Evolutionary conservation across 2,797 vertebrate genomes (phyloP).

Genomic region (Sciurus carolinensis): DNA sequence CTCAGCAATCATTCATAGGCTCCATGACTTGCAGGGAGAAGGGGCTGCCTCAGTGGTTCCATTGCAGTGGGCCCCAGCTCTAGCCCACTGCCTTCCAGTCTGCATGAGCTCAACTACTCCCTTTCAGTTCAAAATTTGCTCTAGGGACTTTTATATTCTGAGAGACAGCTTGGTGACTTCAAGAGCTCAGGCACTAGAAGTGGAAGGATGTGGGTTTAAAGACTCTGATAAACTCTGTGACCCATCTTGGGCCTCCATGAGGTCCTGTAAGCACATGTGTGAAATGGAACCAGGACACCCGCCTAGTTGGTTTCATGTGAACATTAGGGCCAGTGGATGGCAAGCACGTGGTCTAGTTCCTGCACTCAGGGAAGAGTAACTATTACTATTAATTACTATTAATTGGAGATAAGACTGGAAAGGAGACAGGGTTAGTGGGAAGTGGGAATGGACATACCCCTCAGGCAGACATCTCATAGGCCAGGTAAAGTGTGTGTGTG

Average conservation of each 20-base stretch:
- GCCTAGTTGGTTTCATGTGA: not conserved
- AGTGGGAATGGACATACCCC: not conserved
- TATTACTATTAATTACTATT: not conserved
- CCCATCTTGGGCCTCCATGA: not conserved
- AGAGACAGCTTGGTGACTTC: not conserved
- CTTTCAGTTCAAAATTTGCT: not conserved
- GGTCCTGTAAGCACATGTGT: not conserved
- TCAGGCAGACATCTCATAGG: not conserved
- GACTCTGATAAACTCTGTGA: not conserved
- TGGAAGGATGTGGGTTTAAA: not conserved
- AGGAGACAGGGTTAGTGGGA: not conserved
- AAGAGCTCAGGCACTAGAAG: constrained; percentile 1
- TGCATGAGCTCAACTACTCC: not conserved
- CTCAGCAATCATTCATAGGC: not conserved
- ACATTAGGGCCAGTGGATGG: not conserved
- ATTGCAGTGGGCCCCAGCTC: not conserved
- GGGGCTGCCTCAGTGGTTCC: not conserved
- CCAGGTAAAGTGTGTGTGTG: not conserved
- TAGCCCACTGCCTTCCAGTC: not conserved
- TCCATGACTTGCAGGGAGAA: not conserved
- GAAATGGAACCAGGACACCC: not conserved
- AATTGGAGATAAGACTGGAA: not conserved
- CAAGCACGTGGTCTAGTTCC: not conserved
- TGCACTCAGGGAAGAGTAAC: fast-evolving
- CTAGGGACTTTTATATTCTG: not conserved